phyloP scores from a whole-genome alignment of 2,888 invertebrate genomes.

The Herminia tarsipennalis region DNA sequence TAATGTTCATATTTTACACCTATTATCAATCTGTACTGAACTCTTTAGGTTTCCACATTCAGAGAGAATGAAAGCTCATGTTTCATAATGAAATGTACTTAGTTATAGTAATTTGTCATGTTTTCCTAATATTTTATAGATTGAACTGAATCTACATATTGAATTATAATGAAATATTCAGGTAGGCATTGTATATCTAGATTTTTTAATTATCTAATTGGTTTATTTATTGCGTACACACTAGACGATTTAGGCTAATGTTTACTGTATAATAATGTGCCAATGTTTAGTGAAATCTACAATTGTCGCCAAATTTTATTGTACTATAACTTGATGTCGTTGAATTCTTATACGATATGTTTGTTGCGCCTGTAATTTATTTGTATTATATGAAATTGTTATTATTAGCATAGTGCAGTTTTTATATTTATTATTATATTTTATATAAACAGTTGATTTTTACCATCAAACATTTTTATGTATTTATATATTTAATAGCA shows the following conservation, averaged over 20 bases:
- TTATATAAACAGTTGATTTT: constrained; percentile 72
- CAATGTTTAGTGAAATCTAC: constrained; percentile 69
- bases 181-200: constrained; percentile 39
- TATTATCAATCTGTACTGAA: constrained; percentile 48
- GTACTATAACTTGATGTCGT: constrained; percentile 46
- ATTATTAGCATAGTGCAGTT: constrained; percentile 52
- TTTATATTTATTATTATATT: constrained; percentile 62
- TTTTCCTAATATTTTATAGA: constrained; percentile 45
- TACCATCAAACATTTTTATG: constrained; percentile 56
- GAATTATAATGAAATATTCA: constrained; percentile 36
- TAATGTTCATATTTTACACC: constrained; percentile 58
- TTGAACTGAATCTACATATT: constrained; percentile 50
- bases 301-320: constrained; percentile 55
- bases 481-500: constrained; percentile 53
- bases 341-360: constrained; percentile 52
- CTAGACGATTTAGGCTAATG: constrained; percentile 57
- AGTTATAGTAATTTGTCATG: constrained; percentile 47
- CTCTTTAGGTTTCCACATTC: constrained; percentile 41
- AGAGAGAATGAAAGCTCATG: constrained; percentile 61
- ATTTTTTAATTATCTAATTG: constrained; percentile 38
- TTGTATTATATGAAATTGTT: constrained; percentile 60
- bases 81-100: constrained; percentile 70
- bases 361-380: constrained; percentile 62
- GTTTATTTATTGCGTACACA: constrained; percentile 43
- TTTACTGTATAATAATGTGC: constrained; percentile 61